phyloP scores from a whole-genome alignment of 35 echinoderm and acorn worm genomes.

The Anneissia japonica region DNA sequence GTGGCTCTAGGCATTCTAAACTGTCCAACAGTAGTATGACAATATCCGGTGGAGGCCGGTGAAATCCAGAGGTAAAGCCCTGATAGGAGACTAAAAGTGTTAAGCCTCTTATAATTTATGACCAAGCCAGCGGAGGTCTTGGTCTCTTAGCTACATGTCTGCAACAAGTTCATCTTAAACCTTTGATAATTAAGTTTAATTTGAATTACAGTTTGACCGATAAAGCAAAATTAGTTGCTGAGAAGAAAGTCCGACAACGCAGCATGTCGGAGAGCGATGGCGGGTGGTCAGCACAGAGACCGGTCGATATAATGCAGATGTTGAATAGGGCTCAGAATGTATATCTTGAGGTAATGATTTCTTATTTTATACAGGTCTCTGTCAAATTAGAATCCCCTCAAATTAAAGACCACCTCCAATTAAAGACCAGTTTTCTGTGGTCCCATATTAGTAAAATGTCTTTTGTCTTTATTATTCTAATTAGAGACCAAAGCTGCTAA shows the following conservation, averaged over 20 bases:
- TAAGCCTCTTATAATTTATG: background rate
- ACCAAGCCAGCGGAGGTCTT: background rate
- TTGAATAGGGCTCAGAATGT: slow-evolving; percentile 80
- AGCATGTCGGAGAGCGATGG: background rate
- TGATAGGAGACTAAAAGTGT: slow-evolving; percentile 6
- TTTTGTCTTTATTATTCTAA: no score
- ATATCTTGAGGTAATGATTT: slow-evolving; percentile 49
- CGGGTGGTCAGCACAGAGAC: background rate
- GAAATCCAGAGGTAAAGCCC: no score
- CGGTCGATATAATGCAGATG: slow-evolving; percentile 90
- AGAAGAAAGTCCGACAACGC: background rate
- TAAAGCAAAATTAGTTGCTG: slow-evolving; percentile 37
- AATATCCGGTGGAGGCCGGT: no score
- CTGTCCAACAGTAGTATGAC: no score
- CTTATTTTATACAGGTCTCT: no score
- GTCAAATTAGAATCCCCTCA: no score
- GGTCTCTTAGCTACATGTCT: slow-evolving; percentile 26
- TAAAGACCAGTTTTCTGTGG: no score
- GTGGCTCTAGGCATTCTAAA: no score
- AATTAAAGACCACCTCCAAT: no score
- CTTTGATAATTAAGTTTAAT: background rate
- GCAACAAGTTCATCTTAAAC: slow-evolving; percentile 1
- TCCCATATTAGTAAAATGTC: no score
- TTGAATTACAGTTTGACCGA: background rate
- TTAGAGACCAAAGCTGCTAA: no score